These are phyloP conservation scores for Leucopsar rothschildi DNA, from an alignment of 2,113 vertebrate species.

Conservation along the genomic window DNA sequence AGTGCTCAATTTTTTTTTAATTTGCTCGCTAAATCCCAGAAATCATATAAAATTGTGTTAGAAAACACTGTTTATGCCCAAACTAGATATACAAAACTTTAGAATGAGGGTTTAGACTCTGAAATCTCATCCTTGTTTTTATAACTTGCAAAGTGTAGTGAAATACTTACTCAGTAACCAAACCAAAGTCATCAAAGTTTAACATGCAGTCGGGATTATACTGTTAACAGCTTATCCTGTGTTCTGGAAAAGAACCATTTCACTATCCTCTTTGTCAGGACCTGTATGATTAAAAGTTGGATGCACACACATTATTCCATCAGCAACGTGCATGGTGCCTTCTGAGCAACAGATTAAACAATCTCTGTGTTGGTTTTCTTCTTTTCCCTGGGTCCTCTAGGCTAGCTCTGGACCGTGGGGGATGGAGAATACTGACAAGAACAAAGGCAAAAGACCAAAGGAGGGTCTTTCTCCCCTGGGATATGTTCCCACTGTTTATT, in stretches of 20 bases:
- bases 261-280: conserved; percentile 14
- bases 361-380: background rate
- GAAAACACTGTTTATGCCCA: background rate
- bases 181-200: background rate
- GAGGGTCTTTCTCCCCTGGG: too few relatives aligned
- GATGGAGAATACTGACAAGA: too few relatives aligned
- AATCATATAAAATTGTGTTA: background rate
- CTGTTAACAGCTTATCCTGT: conserved; percentile 4
- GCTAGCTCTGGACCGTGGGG: too few relatives aligned
- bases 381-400: too few relatives aligned
- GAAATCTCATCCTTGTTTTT: background rate
- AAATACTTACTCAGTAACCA: background rate
- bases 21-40: background rate
- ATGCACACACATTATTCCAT: background rate
- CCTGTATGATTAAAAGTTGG: conserved; percentile 33
- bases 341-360: conserved; percentile 61
- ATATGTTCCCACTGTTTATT: too few relatives aligned
- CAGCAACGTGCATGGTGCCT: background rate
- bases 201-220: conserved; percentile 22
- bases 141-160: background rate
- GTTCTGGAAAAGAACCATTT: background rate
- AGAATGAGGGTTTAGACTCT: background rate
- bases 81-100: background rate
- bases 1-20: background rate
- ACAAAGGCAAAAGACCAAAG: too few relatives aligned